Conservation (phyloP, 2,797 vertebrate genomes). For the Amniataba percoides region DNA sequence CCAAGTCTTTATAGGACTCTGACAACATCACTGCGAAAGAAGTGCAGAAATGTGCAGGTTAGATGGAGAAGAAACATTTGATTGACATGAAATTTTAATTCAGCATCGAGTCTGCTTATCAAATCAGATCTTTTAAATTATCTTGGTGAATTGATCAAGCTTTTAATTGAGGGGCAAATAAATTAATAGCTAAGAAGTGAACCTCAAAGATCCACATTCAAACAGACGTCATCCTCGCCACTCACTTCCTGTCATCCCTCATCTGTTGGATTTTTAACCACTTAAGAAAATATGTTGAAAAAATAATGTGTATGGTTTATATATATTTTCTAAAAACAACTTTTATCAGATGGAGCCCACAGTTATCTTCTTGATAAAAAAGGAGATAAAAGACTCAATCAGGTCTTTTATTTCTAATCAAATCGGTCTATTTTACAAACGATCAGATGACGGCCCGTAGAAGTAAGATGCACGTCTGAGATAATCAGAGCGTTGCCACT, state of each 20-base stretch:
- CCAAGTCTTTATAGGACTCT: neutral
- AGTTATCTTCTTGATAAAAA: neutral
- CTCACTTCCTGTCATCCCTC: neutral
- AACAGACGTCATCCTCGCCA: neutral
- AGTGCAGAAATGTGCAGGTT: neutral
- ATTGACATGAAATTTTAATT: neutral
- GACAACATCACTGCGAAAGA: neutral
- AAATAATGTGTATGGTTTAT: no score
- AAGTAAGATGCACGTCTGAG: no score
- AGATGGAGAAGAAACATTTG: neutral
- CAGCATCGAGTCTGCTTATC: neutral
- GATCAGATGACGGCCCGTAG: neutral
- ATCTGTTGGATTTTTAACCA: no score
- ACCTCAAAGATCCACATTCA: neutral
- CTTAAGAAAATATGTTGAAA: neutral
- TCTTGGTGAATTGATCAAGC: no score
- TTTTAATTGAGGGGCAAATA: neutral
- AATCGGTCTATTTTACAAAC: neutral
- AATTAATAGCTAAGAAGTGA: neutral
- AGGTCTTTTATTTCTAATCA: constrained; percentile 4
- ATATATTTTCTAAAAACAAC: no score
- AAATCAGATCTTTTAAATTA: neutral
- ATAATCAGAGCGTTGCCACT: constrained; percentile 12
- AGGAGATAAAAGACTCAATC: neutral
- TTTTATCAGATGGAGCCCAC: neutral